Base-by-base conservation (phyloP, 2,113 vertebrate genomes). In the Eptesicus fuscus region DNA sequence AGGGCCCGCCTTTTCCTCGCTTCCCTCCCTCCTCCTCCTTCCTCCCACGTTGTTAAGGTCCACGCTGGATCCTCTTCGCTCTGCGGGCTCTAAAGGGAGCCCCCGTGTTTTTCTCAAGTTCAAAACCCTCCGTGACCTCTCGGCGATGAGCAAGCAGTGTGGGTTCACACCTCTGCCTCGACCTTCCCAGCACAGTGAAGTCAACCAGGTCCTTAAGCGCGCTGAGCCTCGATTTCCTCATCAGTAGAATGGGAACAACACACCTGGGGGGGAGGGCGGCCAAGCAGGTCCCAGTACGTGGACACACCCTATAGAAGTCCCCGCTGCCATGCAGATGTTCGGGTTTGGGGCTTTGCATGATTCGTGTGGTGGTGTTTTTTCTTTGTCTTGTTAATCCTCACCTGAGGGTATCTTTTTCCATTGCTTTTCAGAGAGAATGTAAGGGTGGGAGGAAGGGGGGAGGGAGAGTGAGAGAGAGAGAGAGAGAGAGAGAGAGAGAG, bases 251-350 rank as follows among this genome's bases (percentile, higher is more conserved):
- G 83, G 93, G 59, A 87, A 93, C 47, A 28, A 20, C 4, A 35
- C 2, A 74, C 80, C 83, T 56, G 83, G 22, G 40, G 53, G 14
- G 28, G 56, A 22, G 8, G 56, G 1, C n/a, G n/a, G 18, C 4
- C 3, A 3, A 4, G 6, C 0, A 23, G 22, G 37, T 6, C 16
- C 37, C 22, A 1, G 23, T 0, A 1, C 0, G 1, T 4, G 44
- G 51, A 14, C 32, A 16, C 51, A 0, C n/a, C 22, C 47, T 14
- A 7, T 23, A 13, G 71, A 70, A 17, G 2, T 0, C 1, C 61
- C 30, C 0, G 0, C 0, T 0, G 2, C 56, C 0, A 0, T 0
- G 25, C 23, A 32, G 49, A 6, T 0, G 0, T 12, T 0, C 13
- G 0, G 2, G n/a, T 2, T 4, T 2, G 56, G 56, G 44, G 59